Evolutionary conservation across 2,113 vertebrate species (phyloP), one percentile per base, ranked within the genome.

Genomic region (Ammospiza nelsoni): DNA sequence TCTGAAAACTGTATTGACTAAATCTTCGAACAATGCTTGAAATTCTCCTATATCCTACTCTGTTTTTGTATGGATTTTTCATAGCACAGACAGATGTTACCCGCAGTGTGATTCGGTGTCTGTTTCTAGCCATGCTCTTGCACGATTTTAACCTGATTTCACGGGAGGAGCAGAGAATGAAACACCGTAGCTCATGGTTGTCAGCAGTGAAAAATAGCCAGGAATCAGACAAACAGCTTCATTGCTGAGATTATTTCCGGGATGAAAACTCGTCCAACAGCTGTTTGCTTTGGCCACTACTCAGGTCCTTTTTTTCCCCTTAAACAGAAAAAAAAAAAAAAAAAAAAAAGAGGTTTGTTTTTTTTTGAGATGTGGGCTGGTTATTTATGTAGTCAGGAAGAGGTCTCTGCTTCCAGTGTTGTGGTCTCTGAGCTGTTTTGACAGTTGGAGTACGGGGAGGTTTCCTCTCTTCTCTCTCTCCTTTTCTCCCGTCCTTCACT

Each of bases 241-340:
- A 98, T 98, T 97, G 97, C 97, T 97, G 97, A 97, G 97, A 97
- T 98, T 98, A 97, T 98, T 98, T 99, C 98, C 97, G 97, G 97
- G 97, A 98, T 98, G 96, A 98, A 98, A 98, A 97, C 97, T 96
- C 97, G 97, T 98, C 97, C 96, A 98, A 97, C 98, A 98, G 98
- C 98, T 98, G 98, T 98, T 98, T 98, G 95, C 97, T 98, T 98
- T 98, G 98, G 98, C 98, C 66, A 87, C 95, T 94, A 71, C 96
- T 97, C 83, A 91, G 89, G 69, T 87, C 84, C 15, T 6, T 35
- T 52, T 67, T 62, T 93, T 93, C 67, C 58, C 67, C 46, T 88
- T 92, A 77, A 76, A 59, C 7, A 57, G 35, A 61, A 63, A 57
- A 57, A 88, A 84, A 77, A 55, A 55, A 39, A 37, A 37, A 37